Percentiles rank a stretch among this genome's conserved stretches.
phyloP scores from a whole-genome alignment of 2,888 invertebrate species.

The Drosophila helvetica region DNA sequence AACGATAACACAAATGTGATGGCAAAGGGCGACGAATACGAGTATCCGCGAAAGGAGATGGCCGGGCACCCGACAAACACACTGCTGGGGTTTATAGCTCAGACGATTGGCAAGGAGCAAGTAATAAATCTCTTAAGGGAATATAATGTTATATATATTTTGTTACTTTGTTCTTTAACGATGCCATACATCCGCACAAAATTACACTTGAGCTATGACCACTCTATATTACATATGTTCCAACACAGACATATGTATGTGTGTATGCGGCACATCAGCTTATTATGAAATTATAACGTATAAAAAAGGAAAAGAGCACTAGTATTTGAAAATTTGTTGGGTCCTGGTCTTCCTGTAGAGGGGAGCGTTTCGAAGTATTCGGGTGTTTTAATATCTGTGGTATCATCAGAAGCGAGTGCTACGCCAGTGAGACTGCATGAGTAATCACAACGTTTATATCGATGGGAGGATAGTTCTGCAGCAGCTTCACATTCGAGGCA shows the following conservation, averaged over 20 bases:
- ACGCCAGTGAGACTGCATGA: slow-evolving; percentile 86
- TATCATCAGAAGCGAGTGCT: slow-evolving; percentile 32
- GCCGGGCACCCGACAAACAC: slow-evolving; percentile 91
- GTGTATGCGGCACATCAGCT: slow-evolving; percentile 46
- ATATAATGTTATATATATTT: not conserved
- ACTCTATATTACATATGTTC: slow-evolving; percentile 29
- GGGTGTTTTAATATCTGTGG: slow-evolving; percentile 35
- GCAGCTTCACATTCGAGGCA: slow-evolving; percentile 95
- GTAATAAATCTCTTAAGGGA: slow-evolving; percentile 13
- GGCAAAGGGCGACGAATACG: slow-evolving; percentile 87
- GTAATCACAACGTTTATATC: slow-evolving; percentile 93
- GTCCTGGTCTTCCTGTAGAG: slow-evolving; percentile 26
- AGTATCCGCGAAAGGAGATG: slow-evolving; percentile 88
- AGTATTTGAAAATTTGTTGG: slow-evolving; percentile 10
- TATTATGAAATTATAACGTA: slow-evolving; percentile 67
- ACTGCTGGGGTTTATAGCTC: slow-evolving; percentile 88
- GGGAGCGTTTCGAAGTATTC: slow-evolving; percentile 43
- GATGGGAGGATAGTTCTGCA: slow-evolving; percentile 96
- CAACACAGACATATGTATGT: slow-evolving; percentile 42
- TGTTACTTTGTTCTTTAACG: slow-evolving; percentile 2
- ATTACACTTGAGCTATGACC: slow-evolving; percentile 17
- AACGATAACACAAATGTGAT: slow-evolving; percentile 90
- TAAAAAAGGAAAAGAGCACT: slow-evolving; percentile 53
- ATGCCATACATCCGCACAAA: slow-evolving; percentile 13
- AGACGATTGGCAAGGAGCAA: slow-evolving; percentile 84